Conservation (phyloP, 1,140 invertebrate species). For the Drosophila sechellia region DNA sequence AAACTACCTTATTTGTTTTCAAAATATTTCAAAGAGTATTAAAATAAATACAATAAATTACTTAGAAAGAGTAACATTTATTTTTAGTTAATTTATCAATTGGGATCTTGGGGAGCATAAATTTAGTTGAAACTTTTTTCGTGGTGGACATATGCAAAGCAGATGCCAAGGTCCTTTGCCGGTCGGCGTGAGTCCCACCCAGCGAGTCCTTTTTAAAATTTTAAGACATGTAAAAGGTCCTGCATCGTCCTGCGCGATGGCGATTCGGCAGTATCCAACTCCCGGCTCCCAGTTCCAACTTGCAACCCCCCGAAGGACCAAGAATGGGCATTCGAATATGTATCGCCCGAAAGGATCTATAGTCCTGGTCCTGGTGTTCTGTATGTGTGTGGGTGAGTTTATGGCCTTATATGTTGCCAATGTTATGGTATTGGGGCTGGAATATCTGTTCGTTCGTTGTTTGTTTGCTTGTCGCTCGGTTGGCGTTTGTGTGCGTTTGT, state of each 20-base stretch:
- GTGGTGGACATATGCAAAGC: conserved; percentile 58
- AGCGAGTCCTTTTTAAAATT: conserved; percentile 72
- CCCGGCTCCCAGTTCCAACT: neutral
- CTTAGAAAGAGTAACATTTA: neutral
- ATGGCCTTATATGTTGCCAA: conserved; percentile 53
- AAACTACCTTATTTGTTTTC: too few relatives aligned
- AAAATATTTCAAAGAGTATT: too few relatives aligned
- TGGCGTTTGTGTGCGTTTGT: conserved; percentile 25
- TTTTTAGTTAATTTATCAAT: too few relatives aligned
- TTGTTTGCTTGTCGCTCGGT: conserved; percentile 22
- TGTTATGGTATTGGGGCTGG: conserved; percentile 42
- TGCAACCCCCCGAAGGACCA: conserved; percentile 58
- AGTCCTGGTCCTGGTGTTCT: conserved; percentile 9
- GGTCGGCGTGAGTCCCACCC: conserved; percentile 36
- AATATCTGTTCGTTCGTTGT: conserved; percentile 50
- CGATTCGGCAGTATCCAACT: conserved; percentile 35
- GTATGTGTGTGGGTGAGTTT: conserved; percentile 44
- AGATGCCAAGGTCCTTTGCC: conserved; percentile 69
- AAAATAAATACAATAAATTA: neutral
- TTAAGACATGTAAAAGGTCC: conserved; percentile 84
- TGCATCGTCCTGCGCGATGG: conserved; percentile 65
- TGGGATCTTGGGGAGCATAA: neutral
- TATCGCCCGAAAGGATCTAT: conserved; percentile 72
- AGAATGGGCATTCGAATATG: conserved; percentile 61
- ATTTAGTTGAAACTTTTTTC: neutral